Percentiles rank a stretch among this genome's conserved stretches.
Evolutionary conservation across 2,113 vertebrate species (phyloP).

Genomic region (Oreochromis aureus): DNA sequence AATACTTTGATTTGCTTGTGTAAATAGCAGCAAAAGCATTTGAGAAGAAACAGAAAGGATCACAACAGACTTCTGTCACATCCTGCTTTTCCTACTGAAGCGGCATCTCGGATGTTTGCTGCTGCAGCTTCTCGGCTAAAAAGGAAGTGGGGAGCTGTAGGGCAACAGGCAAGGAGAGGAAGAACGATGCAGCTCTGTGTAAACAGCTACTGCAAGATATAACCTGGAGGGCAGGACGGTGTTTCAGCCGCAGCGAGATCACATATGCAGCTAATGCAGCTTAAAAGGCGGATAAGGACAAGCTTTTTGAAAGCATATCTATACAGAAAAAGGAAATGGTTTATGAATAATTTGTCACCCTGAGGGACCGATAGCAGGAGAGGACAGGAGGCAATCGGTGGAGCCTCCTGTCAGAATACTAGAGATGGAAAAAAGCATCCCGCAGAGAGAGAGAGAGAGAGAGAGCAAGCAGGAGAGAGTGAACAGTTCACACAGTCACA

Average conservation of each 20-base stretch:
- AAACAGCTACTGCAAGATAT: slow-evolving; percentile 5
- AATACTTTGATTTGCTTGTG: not conserved
- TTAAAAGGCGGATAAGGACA: slow-evolving; percentile 51
- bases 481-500: not conserved
- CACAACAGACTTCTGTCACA: not conserved
- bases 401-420: not conserved
- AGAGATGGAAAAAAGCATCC: not conserved
- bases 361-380: not conserved
- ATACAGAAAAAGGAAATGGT: slow-evolving; percentile 31
- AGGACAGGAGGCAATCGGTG: not conserved
- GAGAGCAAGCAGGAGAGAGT: not conserved
- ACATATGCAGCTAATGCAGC: slow-evolving; percentile 15
- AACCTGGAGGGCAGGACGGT: not conserved
- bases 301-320: slow-evolving; percentile 48
- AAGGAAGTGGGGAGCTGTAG: not conserved
- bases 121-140: not conserved
- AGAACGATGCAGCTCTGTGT: not conserved
- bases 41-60: not conserved
- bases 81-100: not conserved
- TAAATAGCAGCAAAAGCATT: not conserved
- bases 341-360: slow-evolving; percentile 55
- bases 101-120: not conserved
- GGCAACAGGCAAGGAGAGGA: not conserved
- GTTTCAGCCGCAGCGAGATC: not conserved
- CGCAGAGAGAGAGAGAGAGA: not conserved